Evolutionary conservation across 2,888 invertebrate genomes (phyloP).

Genomic region (Abscondita cerata): DNA sequence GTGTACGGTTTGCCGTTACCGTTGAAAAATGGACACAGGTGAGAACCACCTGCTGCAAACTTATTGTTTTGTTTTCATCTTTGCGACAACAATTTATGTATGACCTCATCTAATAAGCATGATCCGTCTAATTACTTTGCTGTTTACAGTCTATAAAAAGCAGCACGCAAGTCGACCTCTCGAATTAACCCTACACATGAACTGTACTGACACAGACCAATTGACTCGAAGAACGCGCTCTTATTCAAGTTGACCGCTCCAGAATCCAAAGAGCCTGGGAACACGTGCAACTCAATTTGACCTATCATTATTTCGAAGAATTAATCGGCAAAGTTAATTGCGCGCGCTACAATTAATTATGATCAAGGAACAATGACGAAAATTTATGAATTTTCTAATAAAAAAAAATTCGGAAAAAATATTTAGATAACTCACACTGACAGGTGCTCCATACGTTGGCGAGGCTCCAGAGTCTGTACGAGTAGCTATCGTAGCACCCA

Average conservation of each 20-base stretch:
- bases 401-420: slow-evolving; percentile 5
- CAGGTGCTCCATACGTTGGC: slow-evolving; percentile 79
- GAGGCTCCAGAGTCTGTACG: slow-evolving; percentile 78
- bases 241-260: slow-evolving; percentile 38
- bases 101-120: slow-evolving; percentile 39
- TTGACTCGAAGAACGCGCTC: slow-evolving; percentile 46
- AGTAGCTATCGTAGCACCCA: slow-evolving; percentile 78
- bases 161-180: slow-evolving; percentile 44
- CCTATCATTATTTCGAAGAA: slow-evolving; percentile 31
- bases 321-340: slow-evolving; percentile 16
- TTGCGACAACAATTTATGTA: slow-evolving; percentile 28
- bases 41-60: slow-evolving; percentile 37
- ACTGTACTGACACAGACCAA: slow-evolving; percentile 46
- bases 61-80: slow-evolving; percentile 10
- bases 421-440: slow-evolving; percentile 69
- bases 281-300: slow-evolving; percentile 40
- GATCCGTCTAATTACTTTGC: slow-evolving; percentile 39
- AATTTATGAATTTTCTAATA: not conserved
- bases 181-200: slow-evolving; percentile 48
- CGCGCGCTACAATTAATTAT: slow-evolving; percentile 7
- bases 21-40: slow-evolving; percentile 32
- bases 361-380: slow-evolving; percentile 8
- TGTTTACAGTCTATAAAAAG: slow-evolving; percentile 46
- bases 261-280: slow-evolving; percentile 39
- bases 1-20: slow-evolving; percentile 13